phyloP scores from a whole-genome alignment of 2,797 vertebrate species.

The Semaprochilodus insignis region DNA sequence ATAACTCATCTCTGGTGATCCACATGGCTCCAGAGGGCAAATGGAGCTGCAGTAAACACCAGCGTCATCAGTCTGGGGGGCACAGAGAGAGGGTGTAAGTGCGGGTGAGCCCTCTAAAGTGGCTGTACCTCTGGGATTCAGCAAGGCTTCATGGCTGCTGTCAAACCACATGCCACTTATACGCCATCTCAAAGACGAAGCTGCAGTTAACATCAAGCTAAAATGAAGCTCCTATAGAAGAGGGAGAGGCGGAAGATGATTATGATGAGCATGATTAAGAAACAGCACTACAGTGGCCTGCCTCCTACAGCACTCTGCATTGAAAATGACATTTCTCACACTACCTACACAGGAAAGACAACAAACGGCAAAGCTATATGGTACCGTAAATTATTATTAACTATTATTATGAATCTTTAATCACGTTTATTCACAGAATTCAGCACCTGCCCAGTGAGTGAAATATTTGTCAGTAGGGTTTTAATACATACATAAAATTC shows the following conservation, averaged over 20 bases:
- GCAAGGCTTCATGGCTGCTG: constrained; percentile 5
- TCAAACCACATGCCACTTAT: constrained; percentile 18
- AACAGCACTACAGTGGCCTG: background rate
- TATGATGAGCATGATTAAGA: background rate
- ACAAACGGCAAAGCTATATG: no score
- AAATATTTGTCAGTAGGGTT: no score
- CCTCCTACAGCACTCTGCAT: background rate
- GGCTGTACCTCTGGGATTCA: constrained; percentile 24
- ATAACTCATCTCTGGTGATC: background rate
- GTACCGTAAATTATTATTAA: no score
- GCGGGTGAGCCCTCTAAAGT: background rate
- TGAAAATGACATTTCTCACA: background rate
- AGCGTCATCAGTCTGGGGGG: background rate
- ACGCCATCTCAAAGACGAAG: background rate
- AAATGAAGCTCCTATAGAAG: background rate
- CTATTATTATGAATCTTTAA: no score
- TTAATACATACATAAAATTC: no score
- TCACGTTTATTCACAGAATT: no score
- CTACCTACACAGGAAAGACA: no score
- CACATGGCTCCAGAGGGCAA: background rate
- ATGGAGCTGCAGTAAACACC: constrained; percentile 4
- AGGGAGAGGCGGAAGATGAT: background rate
- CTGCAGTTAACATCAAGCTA: background rate
- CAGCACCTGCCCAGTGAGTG: no score
- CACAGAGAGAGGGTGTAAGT: background rate